Conservation (phyloP, 2,113 vertebrate species). For the Protomyctophum bolini region DNA sequence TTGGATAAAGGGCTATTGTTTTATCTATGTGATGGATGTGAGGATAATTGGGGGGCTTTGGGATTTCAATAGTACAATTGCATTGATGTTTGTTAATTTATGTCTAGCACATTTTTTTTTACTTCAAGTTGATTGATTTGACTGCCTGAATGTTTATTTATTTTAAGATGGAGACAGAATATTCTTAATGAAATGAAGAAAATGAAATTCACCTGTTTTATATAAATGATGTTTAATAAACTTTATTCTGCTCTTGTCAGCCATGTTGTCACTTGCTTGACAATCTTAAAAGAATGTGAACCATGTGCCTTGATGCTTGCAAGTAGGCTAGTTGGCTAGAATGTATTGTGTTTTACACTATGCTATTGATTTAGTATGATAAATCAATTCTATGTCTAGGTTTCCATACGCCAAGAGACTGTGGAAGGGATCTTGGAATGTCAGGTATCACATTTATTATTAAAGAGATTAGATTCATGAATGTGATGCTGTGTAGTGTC, state of each 20-base stretch:
- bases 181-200: slow-evolving; percentile 16
- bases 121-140: slow-evolving; percentile 6
- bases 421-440: too few relatives aligned
- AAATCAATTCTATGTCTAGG: too few relatives aligned
- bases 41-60: slow-evolving; percentile 18
- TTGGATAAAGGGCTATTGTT: slow-evolving; percentile 4
- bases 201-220: slow-evolving; percentile 30
- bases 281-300: too few relatives aligned
- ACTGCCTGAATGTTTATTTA: slow-evolving; percentile 49
- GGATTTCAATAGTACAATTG: not conserved
- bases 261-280: too few relatives aligned
- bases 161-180: slow-evolving; percentile 36
- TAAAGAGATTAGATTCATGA: too few relatives aligned
- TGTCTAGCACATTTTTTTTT: slow-evolving; percentile 25
- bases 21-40: not conserved
- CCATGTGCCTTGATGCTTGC: too few relatives aligned
- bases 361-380: too few relatives aligned
- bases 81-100: slow-evolving; percentile 4
- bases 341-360: too few relatives aligned
- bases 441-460: too few relatives aligned
- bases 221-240: slow-evolving; percentile 33
- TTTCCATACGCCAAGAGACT: too few relatives aligned
- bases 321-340: too few relatives aligned
- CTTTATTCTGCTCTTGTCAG: slow-evolving; percentile 2
- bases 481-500: too few relatives aligned